phyloP scores from a whole-genome alignment of 2,888 invertebrate species.

The Pollenia angustigena region DNA sequence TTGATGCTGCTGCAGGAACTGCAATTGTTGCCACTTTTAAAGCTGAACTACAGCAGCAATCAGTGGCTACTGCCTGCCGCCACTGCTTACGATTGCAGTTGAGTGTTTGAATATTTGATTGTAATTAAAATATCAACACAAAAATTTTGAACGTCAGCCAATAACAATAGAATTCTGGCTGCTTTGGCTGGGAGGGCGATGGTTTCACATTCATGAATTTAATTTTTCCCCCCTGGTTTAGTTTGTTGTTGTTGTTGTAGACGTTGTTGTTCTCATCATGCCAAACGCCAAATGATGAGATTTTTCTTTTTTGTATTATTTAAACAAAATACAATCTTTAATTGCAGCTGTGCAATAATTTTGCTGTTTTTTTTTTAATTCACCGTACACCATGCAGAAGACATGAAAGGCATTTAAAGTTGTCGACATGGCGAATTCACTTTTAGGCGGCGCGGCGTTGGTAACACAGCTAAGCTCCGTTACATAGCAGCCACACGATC shows the following conservation, averaged over 20 bases:
- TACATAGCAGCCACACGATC: too few relatives aligned
- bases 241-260: constrained; percentile 40
- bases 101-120: constrained; percentile 64
- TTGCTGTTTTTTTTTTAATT: constrained; percentile 40
- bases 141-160: constrained; percentile 77
- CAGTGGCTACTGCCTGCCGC: constrained; percentile 3
- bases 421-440: background rate
- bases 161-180: constrained; percentile 70
- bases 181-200: constrained; percentile 54
- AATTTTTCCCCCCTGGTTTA: constrained; percentile 25
- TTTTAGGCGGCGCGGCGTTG: too few relatives aligned
- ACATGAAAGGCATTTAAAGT: background rate
- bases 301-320: constrained; percentile 30
- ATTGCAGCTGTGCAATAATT: constrained; percentile 71
- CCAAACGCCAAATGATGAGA: constrained; percentile 68
- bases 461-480: too few relatives aligned
- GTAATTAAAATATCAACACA: constrained; percentile 76
- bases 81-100: constrained; percentile 23
- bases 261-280: constrained; percentile 51
- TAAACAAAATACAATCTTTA: constrained; percentile 56
- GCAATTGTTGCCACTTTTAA: constrained; percentile 29
- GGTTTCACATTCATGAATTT: constrained; percentile 54
- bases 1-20: constrained; percentile 12
- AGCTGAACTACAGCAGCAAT: background rate
- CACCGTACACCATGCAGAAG: background rate